Base-by-base conservation (phyloP, 2,888 invertebrate genomes). In the Eupithecia dodoneata region DNA sequence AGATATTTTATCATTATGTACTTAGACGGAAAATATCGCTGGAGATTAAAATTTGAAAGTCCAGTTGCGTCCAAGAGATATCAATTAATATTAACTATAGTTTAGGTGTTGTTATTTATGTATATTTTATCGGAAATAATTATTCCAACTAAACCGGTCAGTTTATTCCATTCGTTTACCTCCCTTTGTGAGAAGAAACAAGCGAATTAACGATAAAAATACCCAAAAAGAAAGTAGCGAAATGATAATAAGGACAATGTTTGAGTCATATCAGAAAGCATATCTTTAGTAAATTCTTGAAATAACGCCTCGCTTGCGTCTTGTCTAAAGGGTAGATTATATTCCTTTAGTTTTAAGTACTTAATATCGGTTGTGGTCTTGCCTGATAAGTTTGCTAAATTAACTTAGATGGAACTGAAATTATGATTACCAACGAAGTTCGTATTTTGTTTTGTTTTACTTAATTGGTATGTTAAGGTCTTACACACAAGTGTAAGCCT, bases 321-420 rank as follows among this genome's bases (percentile, higher is more conserved):
- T 77, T 77, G 72, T 77, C 77, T 74, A 41, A 69, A 15, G 47
- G n/a, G 47, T 85, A 87, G 89, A 91, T 90, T 90, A 90, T 93
- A 95, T 95, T 95, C 95, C 95, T 93, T 92, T 95, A 95, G 94
- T 89, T 89, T 88, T 94, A 94, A 94, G 95, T 95, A 95, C 95
- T 95, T 95, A 95, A 93, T 95, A 94, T 95, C 93, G 95, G 95
- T 95, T 95, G 95, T 95, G 95, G 95, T 95, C 95, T 95, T 95
- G 95, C 95, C 95, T 95, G 94, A 94, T 95, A 95, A 94, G 94
- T 94, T 94, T 91, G 94, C 92, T 88, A 92, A 93, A 93, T 91
- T 90, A 89, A 92, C 90, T 92, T 91, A 90, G 91, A 91, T 91
- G 93, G 92, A 93, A 92, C 90, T 93, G 93, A 93, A 94, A 92